These are phyloP conservation scores for Galemys pyrenaicus DNA, from an alignment of 2,113 vertebrate species.

Conservation along the genomic window DNA sequence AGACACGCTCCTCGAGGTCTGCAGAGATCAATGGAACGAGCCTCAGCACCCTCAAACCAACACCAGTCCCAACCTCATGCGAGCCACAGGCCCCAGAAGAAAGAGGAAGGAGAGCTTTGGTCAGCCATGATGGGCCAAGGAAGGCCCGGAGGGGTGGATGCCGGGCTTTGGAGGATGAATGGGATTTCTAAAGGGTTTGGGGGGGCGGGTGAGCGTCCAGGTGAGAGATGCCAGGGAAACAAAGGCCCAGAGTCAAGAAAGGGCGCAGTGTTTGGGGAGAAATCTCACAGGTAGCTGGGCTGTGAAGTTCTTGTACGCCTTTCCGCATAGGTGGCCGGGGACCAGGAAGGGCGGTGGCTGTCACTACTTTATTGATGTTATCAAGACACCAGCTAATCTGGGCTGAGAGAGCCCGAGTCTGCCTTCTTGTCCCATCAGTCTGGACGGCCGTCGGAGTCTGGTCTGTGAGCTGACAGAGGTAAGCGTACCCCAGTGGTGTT, in stretches of 20 bases:
- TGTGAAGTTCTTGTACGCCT: background rate
- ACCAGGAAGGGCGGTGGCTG: background rate
- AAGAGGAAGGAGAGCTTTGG: background rate
- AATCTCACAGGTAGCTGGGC: background rate
- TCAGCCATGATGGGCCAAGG: background rate
- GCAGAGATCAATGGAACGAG: no score
- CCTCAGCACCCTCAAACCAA: background rate
- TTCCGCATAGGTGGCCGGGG: background rate
- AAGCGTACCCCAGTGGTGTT: no score
- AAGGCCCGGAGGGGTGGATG: rapidly evolving
- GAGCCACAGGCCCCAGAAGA: rapidly evolving
- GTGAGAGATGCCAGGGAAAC: background rate
- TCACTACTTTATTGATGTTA: background rate
- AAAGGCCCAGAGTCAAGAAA: background rate
- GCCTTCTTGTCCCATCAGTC: background rate
- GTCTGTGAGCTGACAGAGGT: no score
- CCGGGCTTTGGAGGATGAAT: background rate
- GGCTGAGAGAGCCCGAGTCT: background rate
- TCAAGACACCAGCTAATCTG: background rate
- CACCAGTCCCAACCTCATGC: background rate
- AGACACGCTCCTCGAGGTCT: background rate
- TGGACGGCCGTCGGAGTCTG: background rate
- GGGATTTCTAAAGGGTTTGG: background rate
- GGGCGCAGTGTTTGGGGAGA: background rate
- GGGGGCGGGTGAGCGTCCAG: background rate